Conservation (phyloP, 1,140 invertebrate genomes). For the Camponotus floridanus region DNA sequence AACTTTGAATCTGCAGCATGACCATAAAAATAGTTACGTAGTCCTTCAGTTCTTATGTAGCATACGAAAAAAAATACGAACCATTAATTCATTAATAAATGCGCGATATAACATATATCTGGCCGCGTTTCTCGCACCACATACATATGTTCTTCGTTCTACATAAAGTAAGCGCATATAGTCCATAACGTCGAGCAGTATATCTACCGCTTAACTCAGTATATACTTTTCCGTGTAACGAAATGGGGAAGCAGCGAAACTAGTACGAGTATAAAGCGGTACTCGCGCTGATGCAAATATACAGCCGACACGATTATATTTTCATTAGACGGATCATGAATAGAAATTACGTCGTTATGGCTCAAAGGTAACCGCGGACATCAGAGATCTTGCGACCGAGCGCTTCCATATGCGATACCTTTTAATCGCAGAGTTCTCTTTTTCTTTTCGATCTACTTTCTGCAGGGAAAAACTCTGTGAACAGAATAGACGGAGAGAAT, state of each 20-base stretch:
- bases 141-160: not conserved
- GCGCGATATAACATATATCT: constrained; percentile 3
- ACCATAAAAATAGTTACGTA: not conserved
- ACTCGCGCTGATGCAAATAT: constrained; percentile 62
- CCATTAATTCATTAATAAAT: constrained; percentile 52
- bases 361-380: constrained; percentile 63
- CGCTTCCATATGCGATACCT: constrained; percentile 35
- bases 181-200: constrained; percentile 45
- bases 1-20: not conserved
- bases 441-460: constrained; percentile 12
- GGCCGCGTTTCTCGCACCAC: constrained; percentile 26
- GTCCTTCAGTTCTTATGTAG: constrained; percentile 11
- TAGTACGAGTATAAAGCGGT: constrained; percentile 40
- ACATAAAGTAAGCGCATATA: constrained; percentile 39
- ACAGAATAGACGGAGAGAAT: not conserved
- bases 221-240: constrained; percentile 48
- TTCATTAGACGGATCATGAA: constrained; percentile 74
- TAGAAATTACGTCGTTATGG: constrained; percentile 75
- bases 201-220: constrained; percentile 37
- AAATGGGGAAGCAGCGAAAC: constrained; percentile 31
- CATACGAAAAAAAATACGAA: not conserved
- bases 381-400: constrained; percentile 45
- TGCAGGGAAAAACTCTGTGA: not conserved
- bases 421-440: constrained; percentile 55
- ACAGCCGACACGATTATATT: constrained; percentile 69